Percentiles rank a stretch among this genome's conserved stretches.
phyloP scores from a whole-genome alignment of 1,140 invertebrate genomes.

The Conopomorpha cramerella region DNA sequence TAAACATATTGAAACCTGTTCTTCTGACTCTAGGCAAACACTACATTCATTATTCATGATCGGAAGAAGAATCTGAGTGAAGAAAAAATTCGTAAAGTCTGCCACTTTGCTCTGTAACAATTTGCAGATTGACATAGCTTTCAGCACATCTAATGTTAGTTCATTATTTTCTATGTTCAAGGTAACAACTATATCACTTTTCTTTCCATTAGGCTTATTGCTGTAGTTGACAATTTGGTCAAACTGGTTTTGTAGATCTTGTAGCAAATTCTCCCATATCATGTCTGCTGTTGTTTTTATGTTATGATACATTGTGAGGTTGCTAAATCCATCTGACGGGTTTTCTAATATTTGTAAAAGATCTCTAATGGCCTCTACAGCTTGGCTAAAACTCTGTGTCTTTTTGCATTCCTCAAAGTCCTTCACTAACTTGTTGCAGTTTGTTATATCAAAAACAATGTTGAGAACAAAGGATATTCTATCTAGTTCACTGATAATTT shows the following conservation, averaged over 20 bases:
- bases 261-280: constrained; percentile 42
- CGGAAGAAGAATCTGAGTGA: constrained; percentile 58
- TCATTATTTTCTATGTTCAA: constrained; percentile 28
- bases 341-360: constrained; percentile 53
- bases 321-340: constrained; percentile 48
- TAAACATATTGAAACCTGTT: constrained; percentile 49
- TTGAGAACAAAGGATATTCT: constrained; percentile 56
- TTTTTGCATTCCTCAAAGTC: constrained; percentile 50
- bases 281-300: constrained; percentile 35
- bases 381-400: constrained; percentile 40
- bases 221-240: constrained; percentile 37
- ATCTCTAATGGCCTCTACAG: constrained; percentile 53
- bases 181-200: constrained; percentile 34
- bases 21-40: constrained; percentile 47
- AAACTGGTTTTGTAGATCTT: constrained; percentile 52
- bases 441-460: constrained; percentile 56
- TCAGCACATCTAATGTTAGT: constrained; percentile 40
- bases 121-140: constrained; percentile 51
- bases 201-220: constrained; percentile 13
- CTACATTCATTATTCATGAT: constrained; percentile 60
- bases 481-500: constrained; percentile 56
- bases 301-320: constrained; percentile 55
- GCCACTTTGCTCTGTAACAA: constrained; percentile 49
- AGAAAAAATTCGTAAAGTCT: constrained; percentile 57
- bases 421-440: constrained; percentile 56